Evolutionary conservation across 2,888 invertebrate genomes (phyloP).

Genomic region (Eumacrocentrus americanus): DNA sequence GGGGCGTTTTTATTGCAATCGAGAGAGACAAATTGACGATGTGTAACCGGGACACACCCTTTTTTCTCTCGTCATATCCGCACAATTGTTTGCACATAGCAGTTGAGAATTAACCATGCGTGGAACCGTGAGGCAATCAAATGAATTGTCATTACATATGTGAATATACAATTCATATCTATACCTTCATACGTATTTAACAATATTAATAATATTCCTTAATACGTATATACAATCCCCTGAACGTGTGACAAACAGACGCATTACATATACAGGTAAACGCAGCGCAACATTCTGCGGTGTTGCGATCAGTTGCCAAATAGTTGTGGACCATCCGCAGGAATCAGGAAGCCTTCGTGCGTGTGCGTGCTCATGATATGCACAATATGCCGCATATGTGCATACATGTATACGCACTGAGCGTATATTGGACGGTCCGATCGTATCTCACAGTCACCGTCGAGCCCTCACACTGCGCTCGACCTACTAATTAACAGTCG

Average conservation of each 20-base stretch:
- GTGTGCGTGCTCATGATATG: background rate
- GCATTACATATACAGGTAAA: too few species aligned
- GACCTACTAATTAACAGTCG: constrained; percentile 46
- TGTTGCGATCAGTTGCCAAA: background rate
- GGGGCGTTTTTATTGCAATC: background rate
- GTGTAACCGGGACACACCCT: background rate
- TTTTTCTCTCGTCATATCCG: background rate
- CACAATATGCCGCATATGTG: too few species aligned
- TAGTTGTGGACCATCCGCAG: background rate
- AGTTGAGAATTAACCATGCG: too few species aligned
- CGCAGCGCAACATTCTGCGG: background rate
- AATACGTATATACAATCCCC: too few species aligned
- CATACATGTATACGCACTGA: background rate
- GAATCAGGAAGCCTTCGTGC: background rate
- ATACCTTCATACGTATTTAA: too few species aligned
- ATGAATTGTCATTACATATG: too few species aligned
- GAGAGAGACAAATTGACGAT: background rate
- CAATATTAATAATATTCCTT: too few species aligned
- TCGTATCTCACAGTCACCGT: constrained; percentile 40
- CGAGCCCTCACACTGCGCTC: constrained; percentile 16
- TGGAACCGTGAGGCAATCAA: too few species aligned
- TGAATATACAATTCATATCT: background rate
- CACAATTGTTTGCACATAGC: too few species aligned
- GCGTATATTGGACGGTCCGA: constrained; percentile 10
- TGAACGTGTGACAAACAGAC: too few species aligned